A percentile compares a stretch with the other conserved stretches of the same genome.
Evolutionary conservation across 2,888 invertebrate genomes (phyloP).

Genomic region (Agrenia bidenticulata): DNA sequence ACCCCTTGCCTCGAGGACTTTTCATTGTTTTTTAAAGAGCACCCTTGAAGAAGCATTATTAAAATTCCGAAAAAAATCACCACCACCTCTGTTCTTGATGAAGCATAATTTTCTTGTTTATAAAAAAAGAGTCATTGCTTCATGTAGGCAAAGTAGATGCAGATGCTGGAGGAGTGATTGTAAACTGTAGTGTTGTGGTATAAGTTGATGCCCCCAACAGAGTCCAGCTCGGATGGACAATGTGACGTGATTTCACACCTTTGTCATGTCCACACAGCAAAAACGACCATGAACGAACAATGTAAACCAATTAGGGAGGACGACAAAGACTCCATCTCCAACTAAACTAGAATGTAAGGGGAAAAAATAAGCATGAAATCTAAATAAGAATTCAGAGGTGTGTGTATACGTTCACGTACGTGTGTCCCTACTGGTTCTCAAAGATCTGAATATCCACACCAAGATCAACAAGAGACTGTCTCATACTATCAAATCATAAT

Average conservation of each 20-base stretch:
- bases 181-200: no score
- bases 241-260: conserved; percentile 17
- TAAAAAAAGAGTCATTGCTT: no score
- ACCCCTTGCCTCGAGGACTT: no score
- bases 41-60: no score
- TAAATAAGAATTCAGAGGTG: conserved; percentile 17
- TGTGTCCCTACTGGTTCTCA: neutral
- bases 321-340: conserved; percentile 12
- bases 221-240: neutral
- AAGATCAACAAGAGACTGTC: neutral
- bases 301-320: conserved; percentile 20
- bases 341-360: neutral
- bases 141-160: no score
- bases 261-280: conserved; percentile 8
- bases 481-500: conserved; percentile 7
- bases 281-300: conserved; percentile 18
- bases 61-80: no score
- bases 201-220: conserved; percentile 8
- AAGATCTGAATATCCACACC: neutral
- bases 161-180: no score
- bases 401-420: neutral
- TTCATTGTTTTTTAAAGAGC: no score
- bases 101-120: no score
- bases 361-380: conserved; percentile 17
- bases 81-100: no score